Evolutionary conservation across 2,888 invertebrate genomes (phyloP), one percentile per base, ranked within the genome.

Genomic region (Magallana nippona): DNA sequence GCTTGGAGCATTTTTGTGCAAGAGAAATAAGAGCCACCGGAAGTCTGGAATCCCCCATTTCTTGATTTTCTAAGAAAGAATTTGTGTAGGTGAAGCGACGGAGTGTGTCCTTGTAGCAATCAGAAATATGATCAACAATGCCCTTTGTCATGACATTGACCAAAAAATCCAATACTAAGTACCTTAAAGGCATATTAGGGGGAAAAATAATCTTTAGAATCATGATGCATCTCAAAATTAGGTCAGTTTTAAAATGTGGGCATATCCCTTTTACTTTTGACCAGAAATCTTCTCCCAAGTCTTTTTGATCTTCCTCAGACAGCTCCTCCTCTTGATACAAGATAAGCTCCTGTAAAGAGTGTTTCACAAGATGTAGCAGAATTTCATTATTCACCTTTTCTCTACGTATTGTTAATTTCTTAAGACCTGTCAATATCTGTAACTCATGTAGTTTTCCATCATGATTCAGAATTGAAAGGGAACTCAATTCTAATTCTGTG

Each of bases 131-230:
- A 81, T 90, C 90, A 56, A 90, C 83, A 17, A 90, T 88, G 11
- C 89, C 90, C 83, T 89, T 89, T 2, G 90, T 90, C 8, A 90
- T 88, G 81, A 89, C 88, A 79, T 90, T 90, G 15, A 88, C 89
- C 62, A 90, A 86, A 83, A 89, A 89, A 85, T 89, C 89, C 13
- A 90, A 83, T 11, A 89, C 85, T 10, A 90, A 85, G 19, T 83
- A 85, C 27, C 88, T 57, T n/a, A 90, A 83, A 2, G 90, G 90
- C 88, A 90, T 89, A 71, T 84, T 85, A 3, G 83, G n/a, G 0
- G 88, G 86, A 85, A 90, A 90, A 3, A 88, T 86, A 78, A 89
- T 89, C 79, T 88, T 89, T 22, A 89, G 89, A 32, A 90, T 89
- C 83, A 89, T 82, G 55, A 90, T 86, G 62, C 86, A 90, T 57